Conservation (phyloP, 2,888 invertebrate species). For the Lymantria dispar region DNA sequence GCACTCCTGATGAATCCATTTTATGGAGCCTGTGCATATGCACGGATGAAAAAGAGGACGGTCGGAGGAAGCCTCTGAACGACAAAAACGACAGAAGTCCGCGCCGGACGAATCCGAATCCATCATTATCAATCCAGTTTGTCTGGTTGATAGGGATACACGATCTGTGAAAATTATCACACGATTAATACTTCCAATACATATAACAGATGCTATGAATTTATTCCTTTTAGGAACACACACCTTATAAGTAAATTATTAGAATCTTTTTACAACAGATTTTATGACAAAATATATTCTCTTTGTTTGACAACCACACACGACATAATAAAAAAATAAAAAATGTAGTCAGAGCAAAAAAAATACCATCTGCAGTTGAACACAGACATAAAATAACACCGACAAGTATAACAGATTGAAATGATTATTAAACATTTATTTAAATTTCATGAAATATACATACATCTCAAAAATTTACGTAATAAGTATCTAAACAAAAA, state of each 20-base stretch:
- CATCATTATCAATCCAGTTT: constrained; percentile 77
- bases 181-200: constrained; percentile 10
- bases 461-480: too few relatives aligned
- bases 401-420: too few relatives aligned
- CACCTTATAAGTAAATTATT: constrained; percentile 44
- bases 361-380: constrained; percentile 12
- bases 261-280: constrained; percentile 42
- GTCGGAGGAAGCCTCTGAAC: constrained; percentile 95
- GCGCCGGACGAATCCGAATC: constrained; percentile 82
- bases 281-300: constrained; percentile 46
- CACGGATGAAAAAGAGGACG: constrained; percentile 98
- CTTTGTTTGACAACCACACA: constrained; percentile 62
- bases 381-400: too few relatives aligned
- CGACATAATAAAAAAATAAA: constrained; percentile 23
- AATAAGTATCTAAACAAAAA: too few relatives aligned
- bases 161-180: constrained; percentile 59
- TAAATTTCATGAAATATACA: too few relatives aligned
- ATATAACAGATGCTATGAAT: constrained; percentile 16
- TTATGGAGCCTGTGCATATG: constrained; percentile 99
- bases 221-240: constrained; percentile 17
- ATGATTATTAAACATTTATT: too few relatives aligned
- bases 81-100: constrained; percentile 98
- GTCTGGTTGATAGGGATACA: constrained; percentile 50
- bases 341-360: constrained; percentile 31
- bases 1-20: constrained; percentile 99